These are phyloP conservation scores for Venturia canescens DNA, from an alignment of 1,140 invertebrate genomes.

Conservation along the genomic window DNA sequence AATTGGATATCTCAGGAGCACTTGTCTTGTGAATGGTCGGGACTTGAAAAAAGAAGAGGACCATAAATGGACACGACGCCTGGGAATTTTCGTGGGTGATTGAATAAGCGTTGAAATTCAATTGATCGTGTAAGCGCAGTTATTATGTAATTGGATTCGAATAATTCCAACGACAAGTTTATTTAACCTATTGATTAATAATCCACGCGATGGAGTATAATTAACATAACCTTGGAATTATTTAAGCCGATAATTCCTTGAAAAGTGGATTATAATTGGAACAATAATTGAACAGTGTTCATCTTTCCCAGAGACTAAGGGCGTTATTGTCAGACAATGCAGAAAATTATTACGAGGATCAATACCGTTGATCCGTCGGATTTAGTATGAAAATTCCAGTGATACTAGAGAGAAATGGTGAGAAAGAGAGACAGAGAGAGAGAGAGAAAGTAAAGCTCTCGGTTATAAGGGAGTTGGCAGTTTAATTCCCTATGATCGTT, in stretches of 20 bases:
- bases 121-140: too few species aligned
- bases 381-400: conserved; percentile 19
- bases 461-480: conserved; percentile 51
- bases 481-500: conserved; percentile 66
- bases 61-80: too few species aligned
- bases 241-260: background rate
- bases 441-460: background rate
- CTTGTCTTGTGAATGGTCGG: too few species aligned
- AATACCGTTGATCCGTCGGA: background rate
- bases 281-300: background rate
- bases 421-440: background rate
- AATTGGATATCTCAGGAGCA: too few species aligned
- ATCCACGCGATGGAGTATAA: background rate
- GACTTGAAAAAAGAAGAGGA: too few species aligned
- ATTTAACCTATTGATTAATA: background rate
- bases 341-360: conserved; percentile 3
- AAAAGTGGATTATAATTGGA: background rate
- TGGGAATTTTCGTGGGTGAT: too few species aligned
- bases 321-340: background rate
- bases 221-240: background rate
- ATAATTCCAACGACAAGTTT: too few species aligned
- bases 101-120: too few species aligned
- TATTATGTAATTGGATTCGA: too few species aligned
- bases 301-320: background rate
- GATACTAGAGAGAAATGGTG: background rate